Evolutionary conservation across 2,888 invertebrate species (phyloP).

Genomic region (Acanthococcus lagerstroemiae): DNA sequence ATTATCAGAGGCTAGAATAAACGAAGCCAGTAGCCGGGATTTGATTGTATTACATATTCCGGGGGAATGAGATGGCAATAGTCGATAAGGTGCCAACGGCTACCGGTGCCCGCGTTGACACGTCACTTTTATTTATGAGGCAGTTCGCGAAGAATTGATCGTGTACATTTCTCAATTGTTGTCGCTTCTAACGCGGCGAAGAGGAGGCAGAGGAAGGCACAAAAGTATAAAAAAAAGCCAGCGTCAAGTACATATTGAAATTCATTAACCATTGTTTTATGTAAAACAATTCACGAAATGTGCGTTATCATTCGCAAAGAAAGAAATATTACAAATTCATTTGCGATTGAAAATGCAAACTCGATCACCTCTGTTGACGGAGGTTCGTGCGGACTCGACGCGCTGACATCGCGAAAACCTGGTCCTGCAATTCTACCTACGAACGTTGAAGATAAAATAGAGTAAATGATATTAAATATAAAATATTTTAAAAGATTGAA

Average conservation of each 20-base stretch:
- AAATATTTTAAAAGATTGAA: too few relatives aligned
- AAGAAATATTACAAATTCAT: background rate
- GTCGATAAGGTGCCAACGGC: conserved; percentile 29
- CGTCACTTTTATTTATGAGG: conserved; percentile 30
- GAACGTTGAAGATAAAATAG: too few relatives aligned
- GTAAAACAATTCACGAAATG: conserved; percentile 4
- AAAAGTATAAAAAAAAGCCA: background rate
- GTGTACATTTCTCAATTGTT: conserved; percentile 29
- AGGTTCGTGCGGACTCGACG: too few relatives aligned
- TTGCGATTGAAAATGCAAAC: background rate
- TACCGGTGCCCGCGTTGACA: conserved; percentile 30
- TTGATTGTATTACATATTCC: conserved; percentile 30
- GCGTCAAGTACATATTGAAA: background rate
- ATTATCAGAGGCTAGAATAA: conserved; percentile 23
- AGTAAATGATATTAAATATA: too few relatives aligned
- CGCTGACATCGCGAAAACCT: too few relatives aligned
- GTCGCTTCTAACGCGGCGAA: conserved; percentile 10
- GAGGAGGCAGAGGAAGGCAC: background rate
- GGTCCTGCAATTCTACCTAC: too few relatives aligned
- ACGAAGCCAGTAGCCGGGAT: conserved; percentile 15
- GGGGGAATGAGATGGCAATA: conserved; percentile 24
- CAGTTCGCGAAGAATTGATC: conserved; percentile 27
- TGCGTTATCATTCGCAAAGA: background rate
- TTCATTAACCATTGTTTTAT: conserved; percentile 14
- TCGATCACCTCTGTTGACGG: too few relatives aligned